A percentile compares a stretch with the other conserved stretches of the same genome.
These are phyloP conservation scores for Camarhynchus parvulus DNA, from an alignment of 2,113 vertebrate genomes.

Conservation along the genomic window DNA sequence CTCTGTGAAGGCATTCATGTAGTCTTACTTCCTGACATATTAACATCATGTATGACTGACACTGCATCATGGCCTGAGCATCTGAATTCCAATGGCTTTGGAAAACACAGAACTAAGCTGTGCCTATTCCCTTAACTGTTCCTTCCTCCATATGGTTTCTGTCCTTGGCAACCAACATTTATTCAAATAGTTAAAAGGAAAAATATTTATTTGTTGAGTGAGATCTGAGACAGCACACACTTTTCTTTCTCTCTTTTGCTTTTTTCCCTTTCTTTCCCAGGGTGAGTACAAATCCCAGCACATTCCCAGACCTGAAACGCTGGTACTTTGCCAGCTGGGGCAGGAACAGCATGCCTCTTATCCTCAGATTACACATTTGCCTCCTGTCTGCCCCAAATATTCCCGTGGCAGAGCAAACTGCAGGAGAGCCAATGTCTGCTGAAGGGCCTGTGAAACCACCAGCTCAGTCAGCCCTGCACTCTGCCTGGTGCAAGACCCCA, in stretches of 20 bases:
- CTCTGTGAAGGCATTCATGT: accelerated
- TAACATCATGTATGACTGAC: accelerated
- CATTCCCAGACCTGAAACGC: not conserved
- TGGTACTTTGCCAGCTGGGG: not conserved
- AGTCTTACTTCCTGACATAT: not conserved
- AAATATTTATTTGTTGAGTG: not conserved
- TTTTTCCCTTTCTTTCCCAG: not conserved
- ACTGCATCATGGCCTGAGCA: not conserved
- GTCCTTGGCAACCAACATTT: not conserved
- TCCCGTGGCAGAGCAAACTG: accelerated
- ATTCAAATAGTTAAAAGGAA: not conserved
- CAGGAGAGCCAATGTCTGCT: not conserved
- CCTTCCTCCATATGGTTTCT: not conserved
- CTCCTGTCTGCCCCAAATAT: not conserved
- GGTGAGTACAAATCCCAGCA: not conserved
- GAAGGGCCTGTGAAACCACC: not conserved
- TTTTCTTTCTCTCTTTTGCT: not conserved
- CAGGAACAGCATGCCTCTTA: not conserved
- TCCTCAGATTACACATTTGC: not conserved
- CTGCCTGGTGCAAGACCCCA: accelerated
- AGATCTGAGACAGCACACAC: not conserved
- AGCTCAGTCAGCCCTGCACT: accelerated
- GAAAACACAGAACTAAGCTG: not conserved
- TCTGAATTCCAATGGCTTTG: not conserved
- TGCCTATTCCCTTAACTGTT: not conserved